Evolutionary conservation across 2,888 invertebrate genomes (phyloP).

Genomic region (Geotrupes spiniger): DNA sequence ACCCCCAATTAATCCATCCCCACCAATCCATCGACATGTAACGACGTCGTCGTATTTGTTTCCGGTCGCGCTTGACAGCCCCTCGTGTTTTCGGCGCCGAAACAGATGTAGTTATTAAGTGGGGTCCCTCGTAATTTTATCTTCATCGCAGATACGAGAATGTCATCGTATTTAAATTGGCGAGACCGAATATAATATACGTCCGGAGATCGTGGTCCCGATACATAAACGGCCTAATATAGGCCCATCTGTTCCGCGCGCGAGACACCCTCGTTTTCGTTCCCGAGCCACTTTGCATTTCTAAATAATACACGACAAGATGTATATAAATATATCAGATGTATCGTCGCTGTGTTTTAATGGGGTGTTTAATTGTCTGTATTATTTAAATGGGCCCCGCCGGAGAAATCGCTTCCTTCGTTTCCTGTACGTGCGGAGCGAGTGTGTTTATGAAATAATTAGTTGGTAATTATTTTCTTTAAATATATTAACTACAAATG

Average conservation of each 20-base stretch:
- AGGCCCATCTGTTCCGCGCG: conserved; percentile 14
- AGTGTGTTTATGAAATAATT: conserved; percentile 15
- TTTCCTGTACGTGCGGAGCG: conserved; percentile 33
- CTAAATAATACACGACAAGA: conserved; percentile 18
- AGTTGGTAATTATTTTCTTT: conserved; percentile 13
- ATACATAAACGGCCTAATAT: conserved; percentile 20
- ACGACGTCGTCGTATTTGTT: conserved; percentile 7
- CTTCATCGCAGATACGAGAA: conserved; percentile 23
- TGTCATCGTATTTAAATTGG: conserved; percentile 39
- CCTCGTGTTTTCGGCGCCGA: conserved; percentile 18
- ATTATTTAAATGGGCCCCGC: conserved; percentile 39
- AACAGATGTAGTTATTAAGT: conserved; percentile 32
- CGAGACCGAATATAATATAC: conserved; percentile 27
- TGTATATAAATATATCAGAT: conserved; percentile 40
- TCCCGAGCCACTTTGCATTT: conserved; percentile 13
- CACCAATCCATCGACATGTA: no score
- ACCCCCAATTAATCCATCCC: no score
- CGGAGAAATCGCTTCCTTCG: conserved; percentile 41
- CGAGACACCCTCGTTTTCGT: conserved; percentile 1
- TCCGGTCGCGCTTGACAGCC: conserved; percentile 21
- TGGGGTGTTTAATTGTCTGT: conserved; percentile 47
- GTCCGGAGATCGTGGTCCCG: conserved; percentile 15
- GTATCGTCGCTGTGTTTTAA: conserved; percentile 38
- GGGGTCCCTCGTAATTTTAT: conserved; percentile 14
- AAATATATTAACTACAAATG: conserved; percentile 10